Evolutionary conservation across 2,888 invertebrate species (phyloP).

Genomic region (Nemoura dubitans): DNA sequence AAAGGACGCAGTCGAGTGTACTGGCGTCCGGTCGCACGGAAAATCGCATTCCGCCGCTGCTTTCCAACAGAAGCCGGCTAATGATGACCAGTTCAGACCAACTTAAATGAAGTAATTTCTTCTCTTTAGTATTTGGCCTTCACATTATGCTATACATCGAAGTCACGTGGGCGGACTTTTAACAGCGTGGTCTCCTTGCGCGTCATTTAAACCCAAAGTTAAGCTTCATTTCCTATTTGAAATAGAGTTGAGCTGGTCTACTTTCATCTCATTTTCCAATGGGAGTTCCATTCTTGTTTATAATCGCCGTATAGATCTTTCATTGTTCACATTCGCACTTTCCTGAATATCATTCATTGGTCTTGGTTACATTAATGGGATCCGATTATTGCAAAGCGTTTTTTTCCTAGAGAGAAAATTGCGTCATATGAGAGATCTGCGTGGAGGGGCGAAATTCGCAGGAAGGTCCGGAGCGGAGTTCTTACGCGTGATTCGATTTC

Average conservation of each 20-base stretch:
- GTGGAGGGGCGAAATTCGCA: too few species aligned
- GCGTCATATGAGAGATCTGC: too few species aligned
- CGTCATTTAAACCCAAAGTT: neutral
- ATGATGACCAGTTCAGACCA: slow-evolving; percentile 41
- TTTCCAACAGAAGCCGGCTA: slow-evolving; percentile 32
- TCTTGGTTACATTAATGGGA: neutral
- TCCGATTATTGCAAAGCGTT: neutral
- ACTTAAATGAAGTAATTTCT: slow-evolving; percentile 38
- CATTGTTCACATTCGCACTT: neutral
- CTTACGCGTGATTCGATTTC: too few species aligned
- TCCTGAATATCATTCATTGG: neutral
- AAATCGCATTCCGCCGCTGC: slow-evolving; percentile 40
- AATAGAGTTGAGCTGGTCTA: neutral
- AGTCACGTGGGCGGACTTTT: neutral
- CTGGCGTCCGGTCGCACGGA: slow-evolving; percentile 32
- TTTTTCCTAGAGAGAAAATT: neutral
- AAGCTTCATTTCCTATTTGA: neutral
- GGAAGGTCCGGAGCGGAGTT: too few species aligned
- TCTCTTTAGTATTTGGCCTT: slow-evolving; percentile 21
- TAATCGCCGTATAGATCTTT: neutral
- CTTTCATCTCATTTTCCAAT: neutral
- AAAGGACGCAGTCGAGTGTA: slow-evolving; percentile 40
- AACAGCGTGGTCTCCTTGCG: neutral
- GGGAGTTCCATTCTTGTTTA: neutral
- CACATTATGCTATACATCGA: neutral